Evolutionary conservation across 2,888 invertebrate genomes (phyloP), one percentile per base, ranked within the genome.

Genomic region (Emmelina monodactyla): DNA sequence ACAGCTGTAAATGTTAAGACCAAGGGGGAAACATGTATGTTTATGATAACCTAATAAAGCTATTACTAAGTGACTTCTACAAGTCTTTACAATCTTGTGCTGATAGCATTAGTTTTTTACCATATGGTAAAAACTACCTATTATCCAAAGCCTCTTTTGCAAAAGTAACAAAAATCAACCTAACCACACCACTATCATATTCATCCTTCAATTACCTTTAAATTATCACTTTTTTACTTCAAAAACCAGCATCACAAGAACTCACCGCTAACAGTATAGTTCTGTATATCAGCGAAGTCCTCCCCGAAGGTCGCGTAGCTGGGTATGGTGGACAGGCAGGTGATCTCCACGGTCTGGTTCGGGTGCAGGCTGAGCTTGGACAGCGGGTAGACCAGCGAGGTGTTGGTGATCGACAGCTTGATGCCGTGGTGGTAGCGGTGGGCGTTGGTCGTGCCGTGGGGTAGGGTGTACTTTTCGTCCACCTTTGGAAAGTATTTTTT

Each of bases 241-340:
- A n/a, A n/a, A n/a, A n/a, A n/a, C n/a, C n/a, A n/a, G n/a, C n/a
- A n/a, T n/a, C n/a, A n/a, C n/a, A n/a, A n/a, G n/a, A n/a, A 40
- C 83, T 84, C 68, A 91, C 91, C 88, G 55, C 84, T 81, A 33
- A 88, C 85, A 14, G 88, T 87, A 52, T 84, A 83, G 40, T 85
- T 87, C 61, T 86, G 86, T 31, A 86, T 79, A 62, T 91, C 91
- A 31, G 90, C 90, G 50, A 87, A 91, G 30, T 86, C 83, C 45
- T 87, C 87, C 19, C 82, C 84, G 32, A 83, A 69, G 35, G 82
- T 86, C 2, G 88, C 84, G 48, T 87, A 88, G 49, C 87, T 86
- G 0, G 91, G 91, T 54, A 91, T 91, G 36, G 91, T 91, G 47
- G 90, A 85, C 45, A 89, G 72, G 56, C 91, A 91, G 43, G 88